These are phyloP conservation scores for Micropoecilia bifurca DNA, from an alignment of 2,797 vertebrate genomes.

Conservation along the genomic window DNA sequence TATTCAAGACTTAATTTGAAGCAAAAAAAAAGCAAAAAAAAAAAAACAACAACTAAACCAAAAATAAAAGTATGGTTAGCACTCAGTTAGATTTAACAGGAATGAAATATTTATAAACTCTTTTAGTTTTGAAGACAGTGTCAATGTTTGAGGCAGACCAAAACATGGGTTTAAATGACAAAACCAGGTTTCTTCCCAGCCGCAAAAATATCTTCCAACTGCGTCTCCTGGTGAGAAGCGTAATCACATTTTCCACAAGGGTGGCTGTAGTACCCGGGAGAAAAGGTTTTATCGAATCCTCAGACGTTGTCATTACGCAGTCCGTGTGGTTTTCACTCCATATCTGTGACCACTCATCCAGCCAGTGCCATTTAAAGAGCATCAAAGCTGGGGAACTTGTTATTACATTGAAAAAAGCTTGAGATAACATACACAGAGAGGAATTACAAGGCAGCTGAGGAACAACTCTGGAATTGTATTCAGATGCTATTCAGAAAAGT, in stretches of 20 bases:
- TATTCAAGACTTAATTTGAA: neutral
- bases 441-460: slow-evolving; percentile 37
- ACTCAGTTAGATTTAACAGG: neutral
- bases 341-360: slow-evolving; percentile 70
- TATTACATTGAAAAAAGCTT: slow-evolving; percentile 29
- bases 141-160: slow-evolving; percentile 18
- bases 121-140: slow-evolving; percentile 9
- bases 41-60: neutral
- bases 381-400: slow-evolving; percentile 45
- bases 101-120: slow-evolving; percentile 6
- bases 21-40: too few species aligned
- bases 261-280: slow-evolving; percentile 66
- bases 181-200: slow-evolving; percentile 26
- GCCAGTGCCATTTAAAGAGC: slow-evolving; percentile 55
- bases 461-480: slow-evolving; percentile 23
- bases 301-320: slow-evolving; percentile 73
- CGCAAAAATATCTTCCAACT: slow-evolving; percentile 35
- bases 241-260: slow-evolving; percentile 81
- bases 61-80: neutral
- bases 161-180: slow-evolving; percentile 41
- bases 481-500: slow-evolving; percentile 12
- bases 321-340: slow-evolving; percentile 55
- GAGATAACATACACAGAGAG: slow-evolving; percentile 37
- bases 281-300: slow-evolving; percentile 79
- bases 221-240: slow-evolving; percentile 61